These are phyloP conservation scores for Darevskia mixta DNA, from an alignment of 2,797 vertebrate genomes.

Conservation along the genomic window DNA sequence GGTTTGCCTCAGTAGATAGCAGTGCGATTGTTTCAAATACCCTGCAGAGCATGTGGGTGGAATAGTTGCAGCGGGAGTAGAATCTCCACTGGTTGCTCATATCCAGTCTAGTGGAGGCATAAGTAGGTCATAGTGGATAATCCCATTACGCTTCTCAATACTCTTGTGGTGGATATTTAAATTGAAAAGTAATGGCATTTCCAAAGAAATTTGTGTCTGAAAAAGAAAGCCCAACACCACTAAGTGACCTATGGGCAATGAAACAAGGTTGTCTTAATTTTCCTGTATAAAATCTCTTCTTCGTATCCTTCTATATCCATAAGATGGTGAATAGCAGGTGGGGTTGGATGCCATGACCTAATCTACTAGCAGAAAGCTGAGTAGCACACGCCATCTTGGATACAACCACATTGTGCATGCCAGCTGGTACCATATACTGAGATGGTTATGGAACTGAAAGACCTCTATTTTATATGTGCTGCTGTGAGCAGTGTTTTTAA, in stretches of 20 bases:
- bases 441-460: not conserved
- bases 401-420: not conserved
- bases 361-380: not conserved
- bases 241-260: not conserved
- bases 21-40: not conserved
- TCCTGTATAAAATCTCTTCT: not conserved
- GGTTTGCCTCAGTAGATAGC: not conserved
- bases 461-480: not conserved
- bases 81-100: not conserved
- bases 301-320: not conserved
- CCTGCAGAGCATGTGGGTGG: not conserved
- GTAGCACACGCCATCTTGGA: not conserved
- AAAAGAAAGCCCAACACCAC: not conserved
- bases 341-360: constrained; percentile 4
- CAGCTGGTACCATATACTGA: not conserved
- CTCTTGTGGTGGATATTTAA: not conserved
- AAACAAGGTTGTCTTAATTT: not conserved
- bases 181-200: not conserved
- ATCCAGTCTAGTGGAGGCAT: not conserved
- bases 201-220: not conserved
- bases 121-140: not conserved
- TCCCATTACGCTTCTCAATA: constrained; percentile 1
- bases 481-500: not conserved
- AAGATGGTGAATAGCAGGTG: not conserved
- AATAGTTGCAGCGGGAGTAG: not conserved